These are phyloP conservation scores for Acanthoscelides obtectus DNA, from an alignment of 2,888 invertebrate genomes.

Conservation along the genomic window DNA sequence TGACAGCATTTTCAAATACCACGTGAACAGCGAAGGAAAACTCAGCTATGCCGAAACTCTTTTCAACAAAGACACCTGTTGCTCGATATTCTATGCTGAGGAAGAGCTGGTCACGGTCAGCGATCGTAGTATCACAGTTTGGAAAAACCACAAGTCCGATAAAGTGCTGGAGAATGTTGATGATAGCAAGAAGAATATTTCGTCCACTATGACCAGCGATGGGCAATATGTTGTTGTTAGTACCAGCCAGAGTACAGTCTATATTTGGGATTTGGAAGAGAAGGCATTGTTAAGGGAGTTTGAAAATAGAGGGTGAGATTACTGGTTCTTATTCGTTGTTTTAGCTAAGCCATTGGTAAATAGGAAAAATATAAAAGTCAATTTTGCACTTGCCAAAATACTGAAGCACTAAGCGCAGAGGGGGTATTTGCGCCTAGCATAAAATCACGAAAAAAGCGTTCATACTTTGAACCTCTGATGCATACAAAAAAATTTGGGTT, in stretches of 20 bases:
- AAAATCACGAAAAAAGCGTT: no score
- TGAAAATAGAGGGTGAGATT: slow-evolving; percentile 33
- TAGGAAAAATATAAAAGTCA: no score
- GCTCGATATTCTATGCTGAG: slow-evolving; percentile 14
- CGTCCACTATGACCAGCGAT: slow-evolving; percentile 35
- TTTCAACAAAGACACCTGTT: slow-evolving; percentile 8
- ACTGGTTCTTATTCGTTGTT: no score
- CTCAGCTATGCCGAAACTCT: slow-evolving; percentile 5
- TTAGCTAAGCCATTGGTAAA: no score
- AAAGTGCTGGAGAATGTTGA: slow-evolving; percentile 7
- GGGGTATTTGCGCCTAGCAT: no score
- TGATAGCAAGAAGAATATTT: slow-evolving; percentile 12
- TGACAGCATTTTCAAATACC: slow-evolving; percentile 14
- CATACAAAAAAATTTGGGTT: no score
- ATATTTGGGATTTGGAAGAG: slow-evolving; percentile 41
- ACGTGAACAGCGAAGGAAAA: slow-evolving; percentile 5
- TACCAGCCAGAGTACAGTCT: slow-evolving; percentile 44
- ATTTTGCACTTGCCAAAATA: no score
- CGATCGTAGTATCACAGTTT: slow-evolving; percentile 14
- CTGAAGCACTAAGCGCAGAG: no score
- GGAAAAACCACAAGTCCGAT: slow-evolving; percentile 6
- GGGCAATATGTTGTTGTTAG: slow-evolving; percentile 45
- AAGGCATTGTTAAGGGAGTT: slow-evolving; percentile 18
- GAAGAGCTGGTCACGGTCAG: slow-evolving; percentile 16
- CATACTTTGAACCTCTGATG: no score